Base-by-base conservation (phyloP, 1,140 invertebrate species). In the Platyura marginata region DNA sequence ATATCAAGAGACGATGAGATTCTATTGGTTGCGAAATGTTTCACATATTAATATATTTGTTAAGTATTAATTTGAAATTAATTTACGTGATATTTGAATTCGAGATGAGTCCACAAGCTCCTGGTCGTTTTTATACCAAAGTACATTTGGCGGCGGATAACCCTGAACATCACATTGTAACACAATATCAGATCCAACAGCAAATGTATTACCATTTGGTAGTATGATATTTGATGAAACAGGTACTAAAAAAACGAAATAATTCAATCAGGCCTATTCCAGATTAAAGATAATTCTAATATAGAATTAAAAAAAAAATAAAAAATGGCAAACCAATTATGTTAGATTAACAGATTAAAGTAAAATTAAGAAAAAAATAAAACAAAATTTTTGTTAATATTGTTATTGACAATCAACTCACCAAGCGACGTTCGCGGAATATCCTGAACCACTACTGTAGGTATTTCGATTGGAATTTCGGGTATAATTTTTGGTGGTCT, bases 81-180 rank as follows among this genome's bases (percentile, higher is more conserved):
- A 39, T 11, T 65, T 63, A 81, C 79, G 75, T 50, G 72, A 68
- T 46, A 80, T 69, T 25, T 63, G 56, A 33, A 75, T 62, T 44
- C 72, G 66, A 34, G 72, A 67, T 41, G 55, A 62, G 21, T 58
- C 40, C 25, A 57, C 45, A 23, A 83, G 48, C 4, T 59, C 61
- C 23, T 64, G 53, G 33, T 72, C 68, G 54, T 88, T 75, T 62
- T 87, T 87, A 51, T 71, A 82, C 87, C 86, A 91, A 32, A 67
- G 62, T 0, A 87, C 75, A 43, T 66, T 61, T 3, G 84, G 82
- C 29, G 64, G 59, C 1, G 85, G 84, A 61, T 79, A 79, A 3
- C 86, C 85, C 40, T 79, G 72, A 10, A 82, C 79, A 6, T 71
- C 67, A 58, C 85, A 91, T n/a, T 66, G 66, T 34, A 90, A 66